These are phyloP conservation scores for Brachypodius melanocephalos DNA, from an alignment of 2,113 vertebrate genomes.

Conservation along the genomic window DNA sequence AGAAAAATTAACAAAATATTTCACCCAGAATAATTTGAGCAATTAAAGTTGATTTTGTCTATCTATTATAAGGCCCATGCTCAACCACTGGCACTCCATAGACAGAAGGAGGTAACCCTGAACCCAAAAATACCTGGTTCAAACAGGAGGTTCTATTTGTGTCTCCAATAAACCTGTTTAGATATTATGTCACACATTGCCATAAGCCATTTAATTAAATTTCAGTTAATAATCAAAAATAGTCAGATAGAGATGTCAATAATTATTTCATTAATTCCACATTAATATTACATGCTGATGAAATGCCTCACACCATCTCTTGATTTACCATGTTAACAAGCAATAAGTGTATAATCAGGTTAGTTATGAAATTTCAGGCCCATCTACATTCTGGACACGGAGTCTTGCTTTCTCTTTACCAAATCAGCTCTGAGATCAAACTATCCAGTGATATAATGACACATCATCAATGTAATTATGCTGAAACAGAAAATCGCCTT, in stretches of 20 bases:
- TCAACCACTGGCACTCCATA: neutral
- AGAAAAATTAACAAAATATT: neutral
- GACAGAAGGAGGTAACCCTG: neutral
- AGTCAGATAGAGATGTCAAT: neutral
- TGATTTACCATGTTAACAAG: conserved; percentile 22
- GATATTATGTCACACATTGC: neutral
- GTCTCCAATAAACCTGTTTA: neutral
- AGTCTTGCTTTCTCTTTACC: neutral
- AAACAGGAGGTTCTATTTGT: neutral
- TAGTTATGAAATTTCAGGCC: neutral
- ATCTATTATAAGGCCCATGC: neutral
- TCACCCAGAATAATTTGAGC: neutral
- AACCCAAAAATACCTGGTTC: neutral
- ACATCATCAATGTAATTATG: neutral
- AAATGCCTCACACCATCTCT: neutral
- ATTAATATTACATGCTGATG: neutral
- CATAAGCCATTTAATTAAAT: neutral
- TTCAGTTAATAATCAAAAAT: neutral
- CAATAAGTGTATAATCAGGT: neutral
- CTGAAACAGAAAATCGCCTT: neutral
- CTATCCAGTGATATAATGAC: neutral
- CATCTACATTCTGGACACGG: neutral
- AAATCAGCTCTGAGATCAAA: neutral
- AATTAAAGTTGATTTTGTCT: neutral
- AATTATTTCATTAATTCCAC: neutral